Base-by-base conservation (phyloP, 2,113 vertebrate species). In the Myxocyprinus asiaticus region DNA sequence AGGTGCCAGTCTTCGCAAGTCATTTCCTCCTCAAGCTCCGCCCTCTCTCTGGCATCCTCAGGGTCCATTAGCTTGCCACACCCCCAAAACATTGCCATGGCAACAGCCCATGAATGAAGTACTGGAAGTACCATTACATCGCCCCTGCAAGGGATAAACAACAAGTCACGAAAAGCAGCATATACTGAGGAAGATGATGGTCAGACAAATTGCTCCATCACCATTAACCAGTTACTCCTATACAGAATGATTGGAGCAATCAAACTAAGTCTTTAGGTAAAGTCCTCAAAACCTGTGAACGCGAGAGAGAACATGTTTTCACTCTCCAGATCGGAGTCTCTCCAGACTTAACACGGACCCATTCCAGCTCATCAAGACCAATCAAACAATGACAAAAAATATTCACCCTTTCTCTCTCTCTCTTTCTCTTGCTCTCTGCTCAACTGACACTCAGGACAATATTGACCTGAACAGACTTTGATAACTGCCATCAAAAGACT, bases 1-100 rank as follows among this genome's bases (percentile, higher is more conserved):
- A 98, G 97, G 97, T 97, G 93, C 87, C 96, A 96, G 92, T 90
- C 88, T 5, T 92, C 93, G 0, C 94, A 94, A 81, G 89, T 90
- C 48, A 88, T 95, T 86, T 89, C 94, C 0, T 91, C 96, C 75
- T 95, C 96, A 5, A 86, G 93, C 44, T 93, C 96, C 22, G 93
- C 93, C 42, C 89, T 88, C 75, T 95, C 96, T n/a, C 82, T 96
- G 81, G 85, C 85, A 10, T 83, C 91, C 58, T 87, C 91, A 68
- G 79, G 94, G 84, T 91, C 93, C 87, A 86, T 86, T 15, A 50
- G 86, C 84, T 74, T 87, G 81, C 79, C 83, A 65, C 84, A 84
- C 83, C 44, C 82, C 84, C 17, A 81, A 85, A 44, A 83, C 84
- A 6, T 88, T 83, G 53, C 89, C 72, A 81, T 85, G 64, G 77